Evolutionary conservation across 2,113 vertebrate species (phyloP).

Genomic region (Grammomys surdaster): DNA sequence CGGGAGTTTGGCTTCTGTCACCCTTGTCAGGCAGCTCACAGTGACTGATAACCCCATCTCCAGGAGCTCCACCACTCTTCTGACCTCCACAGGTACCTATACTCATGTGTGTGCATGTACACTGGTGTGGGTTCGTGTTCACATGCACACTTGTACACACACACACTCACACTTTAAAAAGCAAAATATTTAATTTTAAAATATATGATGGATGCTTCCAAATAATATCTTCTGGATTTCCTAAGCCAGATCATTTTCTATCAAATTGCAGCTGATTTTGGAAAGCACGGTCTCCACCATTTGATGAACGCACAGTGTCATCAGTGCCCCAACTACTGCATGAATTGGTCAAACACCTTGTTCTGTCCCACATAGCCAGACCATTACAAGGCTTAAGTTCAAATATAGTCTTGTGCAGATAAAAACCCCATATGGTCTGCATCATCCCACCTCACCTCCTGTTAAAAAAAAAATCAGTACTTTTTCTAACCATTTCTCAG

Average conservation of each 20-base stretch:
- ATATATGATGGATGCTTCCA: slow-evolving; percentile 39
- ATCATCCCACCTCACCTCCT: background rate
- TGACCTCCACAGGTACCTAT: background rate
- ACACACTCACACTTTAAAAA: background rate
- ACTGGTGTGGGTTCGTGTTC: background rate
- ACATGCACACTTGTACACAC: background rate
- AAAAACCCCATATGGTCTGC: background rate
- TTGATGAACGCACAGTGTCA: background rate
- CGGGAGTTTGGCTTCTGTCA: background rate
- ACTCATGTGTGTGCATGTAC: background rate
- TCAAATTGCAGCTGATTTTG: slow-evolving; percentile 17
- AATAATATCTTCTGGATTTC: slow-evolving; percentile 29
- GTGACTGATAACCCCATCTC: background rate
- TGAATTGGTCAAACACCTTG: background rate
- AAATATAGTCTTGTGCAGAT: background rate
- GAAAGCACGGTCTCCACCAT: background rate
- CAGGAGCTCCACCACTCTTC: background rate
- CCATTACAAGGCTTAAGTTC: background rate
- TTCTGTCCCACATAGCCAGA: background rate
- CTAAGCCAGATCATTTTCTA: slow-evolving; percentile 47
- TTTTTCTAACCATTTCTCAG: background rate
- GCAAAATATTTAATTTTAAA: background rate
- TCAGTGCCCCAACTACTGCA: background rate
- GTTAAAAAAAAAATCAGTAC: background rate
- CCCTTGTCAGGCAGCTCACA: too few species aligned